phyloP scores from a whole-genome alignment of 1,140 invertebrate genomes.

The Ectropis grisescens region DNA sequence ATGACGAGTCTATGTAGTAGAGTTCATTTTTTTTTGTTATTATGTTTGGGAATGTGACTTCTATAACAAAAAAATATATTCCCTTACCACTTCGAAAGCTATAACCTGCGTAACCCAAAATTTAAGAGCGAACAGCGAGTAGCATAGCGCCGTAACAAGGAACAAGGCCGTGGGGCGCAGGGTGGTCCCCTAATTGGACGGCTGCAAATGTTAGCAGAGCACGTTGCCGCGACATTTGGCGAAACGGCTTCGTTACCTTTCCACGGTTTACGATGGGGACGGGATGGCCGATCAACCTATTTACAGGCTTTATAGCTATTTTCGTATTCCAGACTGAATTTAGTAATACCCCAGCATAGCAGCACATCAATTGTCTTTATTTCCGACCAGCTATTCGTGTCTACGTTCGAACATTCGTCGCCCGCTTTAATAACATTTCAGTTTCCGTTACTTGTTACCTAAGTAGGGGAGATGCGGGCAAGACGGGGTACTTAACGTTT shows the following conservation, averaged over 20 bases:
- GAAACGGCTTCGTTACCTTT: constrained; percentile 16
- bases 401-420: no score
- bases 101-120: neutral
- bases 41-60: neutral
- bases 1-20: neutral
- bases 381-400: no score
- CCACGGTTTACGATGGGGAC: constrained; percentile 17
- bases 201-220: constrained; percentile 38
- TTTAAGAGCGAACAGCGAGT: neutral
- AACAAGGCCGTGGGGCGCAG: constrained; percentile 5
- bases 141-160: no score
- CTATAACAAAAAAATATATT: neutral
- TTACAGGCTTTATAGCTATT: constrained; percentile 1
- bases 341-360: neutral
- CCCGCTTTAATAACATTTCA: no score
- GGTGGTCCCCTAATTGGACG: constrained; percentile 32
- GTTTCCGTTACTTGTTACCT: no score
- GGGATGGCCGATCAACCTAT: constrained; percentile 5
- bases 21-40: neutral
- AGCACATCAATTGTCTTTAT: neutral
- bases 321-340: no score
- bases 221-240: constrained; percentile 39
- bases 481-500: no score
- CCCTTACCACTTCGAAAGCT: neutral
- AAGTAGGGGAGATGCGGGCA: no score